phyloP scores from a whole-genome alignment of 2,888 invertebrate species.

The Melipona beecheii region DNA sequence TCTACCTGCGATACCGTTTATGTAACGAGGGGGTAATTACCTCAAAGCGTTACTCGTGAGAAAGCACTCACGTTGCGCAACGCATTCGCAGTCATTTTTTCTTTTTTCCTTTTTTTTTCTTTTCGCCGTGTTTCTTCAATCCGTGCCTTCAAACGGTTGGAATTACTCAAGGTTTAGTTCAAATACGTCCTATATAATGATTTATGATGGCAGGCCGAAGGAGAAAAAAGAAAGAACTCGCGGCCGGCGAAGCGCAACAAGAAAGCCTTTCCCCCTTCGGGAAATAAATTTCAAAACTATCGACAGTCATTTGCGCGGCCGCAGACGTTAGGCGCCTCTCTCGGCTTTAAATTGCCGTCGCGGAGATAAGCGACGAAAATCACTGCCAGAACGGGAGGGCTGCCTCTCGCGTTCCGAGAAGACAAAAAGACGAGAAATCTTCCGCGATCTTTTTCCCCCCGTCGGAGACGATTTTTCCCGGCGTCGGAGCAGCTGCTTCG shows the following conservation, averaged over 20 bases:
- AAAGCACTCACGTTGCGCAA: conserved; percentile 37
- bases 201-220: not conserved
- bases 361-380: conserved; percentile 17
- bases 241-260: not conserved
- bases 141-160: not conserved
- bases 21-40: conserved; percentile 27
- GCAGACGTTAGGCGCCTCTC: not conserved
- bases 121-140: conserved; percentile 3
- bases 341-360: conserved; percentile 1
- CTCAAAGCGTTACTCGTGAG: conserved; percentile 27
- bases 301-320: conserved; percentile 1
- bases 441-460: not conserved
- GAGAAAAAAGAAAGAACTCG: not conserved
- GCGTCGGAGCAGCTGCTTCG: conserved; percentile 26
- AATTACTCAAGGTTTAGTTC: not conserved
- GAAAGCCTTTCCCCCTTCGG: not conserved
- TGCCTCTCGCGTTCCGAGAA: not conserved
- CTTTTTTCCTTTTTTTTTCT: not conserved
- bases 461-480: not conserved
- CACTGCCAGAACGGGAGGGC: conserved; percentile 15
- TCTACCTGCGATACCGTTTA: conserved; percentile 25
- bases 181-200: not conserved
- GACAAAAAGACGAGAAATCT: conserved; percentile 11
- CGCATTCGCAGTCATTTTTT: conserved; percentile 10
- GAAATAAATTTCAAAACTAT: not conserved